Conservation (phyloP, 2,888 invertebrate genomes). For the Drosophila monieri region DNA sequence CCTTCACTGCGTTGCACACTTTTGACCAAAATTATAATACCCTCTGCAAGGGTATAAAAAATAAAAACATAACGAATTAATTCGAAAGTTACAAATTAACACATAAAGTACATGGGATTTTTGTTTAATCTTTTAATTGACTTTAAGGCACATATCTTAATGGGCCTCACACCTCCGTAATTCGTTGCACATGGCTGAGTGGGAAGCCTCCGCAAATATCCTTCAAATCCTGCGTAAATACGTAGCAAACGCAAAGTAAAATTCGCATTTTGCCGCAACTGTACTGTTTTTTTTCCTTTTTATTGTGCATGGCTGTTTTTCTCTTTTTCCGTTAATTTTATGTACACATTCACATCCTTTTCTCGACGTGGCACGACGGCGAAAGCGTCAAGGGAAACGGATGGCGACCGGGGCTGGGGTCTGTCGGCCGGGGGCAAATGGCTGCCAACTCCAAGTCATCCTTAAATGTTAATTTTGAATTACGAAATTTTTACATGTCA, state of each 20-base stretch:
- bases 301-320: conserved; percentile 39
- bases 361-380: conserved; percentile 44
- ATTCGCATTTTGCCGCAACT: conserved; percentile 65
- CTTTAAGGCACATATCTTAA: not conserved
- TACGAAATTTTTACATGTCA: conserved; percentile 76
- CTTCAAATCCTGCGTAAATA: conserved; percentile 71
- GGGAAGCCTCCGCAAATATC: conserved; percentile 47
- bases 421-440: conserved; percentile 11
- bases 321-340: conserved; percentile 66
- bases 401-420: not conserved
- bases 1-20: too few species aligned
- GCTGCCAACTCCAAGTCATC: conserved; percentile 74
- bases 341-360: conserved; percentile 58
- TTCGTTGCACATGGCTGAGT: not conserved
- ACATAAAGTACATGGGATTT: not conserved
- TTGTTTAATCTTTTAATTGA: not conserved
- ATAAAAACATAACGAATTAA: not conserved
- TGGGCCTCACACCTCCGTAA: not conserved
- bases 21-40: too few species aligned
- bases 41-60: too few species aligned
- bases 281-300: conserved; percentile 60
- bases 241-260: conserved; percentile 52
- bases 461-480: conserved; percentile 80
- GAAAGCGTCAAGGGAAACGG: conserved; percentile 33
- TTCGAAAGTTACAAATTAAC: not conserved